phyloP scores from a whole-genome alignment of 2,888 invertebrate genomes.

The Chaetoderma sp. region DNA sequence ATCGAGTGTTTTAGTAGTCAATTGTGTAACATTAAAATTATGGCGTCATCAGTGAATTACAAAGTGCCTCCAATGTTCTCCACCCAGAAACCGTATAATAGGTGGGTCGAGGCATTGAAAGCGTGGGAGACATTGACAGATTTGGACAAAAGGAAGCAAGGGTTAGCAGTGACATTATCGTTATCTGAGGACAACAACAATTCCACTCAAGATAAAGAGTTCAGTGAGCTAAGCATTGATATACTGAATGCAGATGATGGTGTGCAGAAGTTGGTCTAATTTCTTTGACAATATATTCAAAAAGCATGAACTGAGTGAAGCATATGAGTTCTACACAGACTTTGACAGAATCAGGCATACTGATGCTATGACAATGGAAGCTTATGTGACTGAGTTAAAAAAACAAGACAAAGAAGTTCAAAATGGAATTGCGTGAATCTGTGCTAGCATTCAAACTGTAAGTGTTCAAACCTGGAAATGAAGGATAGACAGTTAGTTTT shows the following conservation, averaged over 20 bases:
- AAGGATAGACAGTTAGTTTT: constrained; percentile 30
- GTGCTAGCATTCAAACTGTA: constrained; percentile 26
- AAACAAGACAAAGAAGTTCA: constrained; percentile 21
- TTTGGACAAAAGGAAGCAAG: constrained; percentile 19
- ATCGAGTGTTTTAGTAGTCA: no score
- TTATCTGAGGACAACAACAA: constrained; percentile 25
- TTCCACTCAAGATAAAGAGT: not conserved
- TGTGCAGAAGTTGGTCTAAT: constrained; percentile 9
- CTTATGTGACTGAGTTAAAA: constrained; percentile 27
- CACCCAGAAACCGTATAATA: constrained; percentile 15
- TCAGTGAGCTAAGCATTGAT: constrained; percentile 26
- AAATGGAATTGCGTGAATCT: constrained; percentile 25
- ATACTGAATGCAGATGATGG: constrained; percentile 23
- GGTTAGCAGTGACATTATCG: constrained; percentile 15
- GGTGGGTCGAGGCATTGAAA: constrained; percentile 30
- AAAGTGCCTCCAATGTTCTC: not conserved
- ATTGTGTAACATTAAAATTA: no score
- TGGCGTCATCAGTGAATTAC: not conserved
- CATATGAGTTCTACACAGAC: constrained; percentile 26
- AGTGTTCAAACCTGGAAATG: constrained; percentile 17
- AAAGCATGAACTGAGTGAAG: constrained; percentile 25
- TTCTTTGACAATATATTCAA: constrained; percentile 29
- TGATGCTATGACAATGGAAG: constrained; percentile 15
- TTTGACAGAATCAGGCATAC: constrained; percentile 25
- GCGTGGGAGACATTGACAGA: constrained; percentile 29